Evolutionary conservation across 2,797 vertebrate species (phyloP), one percentile per base, ranked within the genome.

Genomic region (Acipenser oxyrinchus): DNA sequence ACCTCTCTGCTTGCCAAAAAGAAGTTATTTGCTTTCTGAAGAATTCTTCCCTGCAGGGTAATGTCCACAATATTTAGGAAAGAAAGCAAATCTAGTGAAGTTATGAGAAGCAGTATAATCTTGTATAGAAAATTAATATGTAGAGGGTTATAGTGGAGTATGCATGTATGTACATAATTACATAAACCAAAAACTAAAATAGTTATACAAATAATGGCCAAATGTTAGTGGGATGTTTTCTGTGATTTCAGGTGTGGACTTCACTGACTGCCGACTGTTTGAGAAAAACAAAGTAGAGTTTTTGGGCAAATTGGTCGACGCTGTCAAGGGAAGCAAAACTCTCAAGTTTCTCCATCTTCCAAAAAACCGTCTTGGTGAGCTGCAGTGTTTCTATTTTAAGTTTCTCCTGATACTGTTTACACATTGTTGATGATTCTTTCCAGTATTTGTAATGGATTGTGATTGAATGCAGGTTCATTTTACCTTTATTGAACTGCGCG

Each of bases 231-330:
- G 61, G 61, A 6, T 7, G 3, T 64, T 15, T 62, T 37, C 53
- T 62, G 71, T 62, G 76, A 74, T 74, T n/a, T 2, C 3, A 98
- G 95, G 94, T 78, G 82, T 97, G 68, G 84, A 74, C 0, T 86
- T 95, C 49, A 92, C 87, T 52, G 94, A 96, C 83, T 98, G 95
- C 63, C 91, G 93, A 9, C 89, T 98, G 63, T 91, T 96, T 67
- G 94, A 97, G 81, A 90, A 79, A 72, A 88, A 87, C 51, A 79
- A 76, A 1, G 52, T 82, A 37, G 86, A 88, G 60, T 86, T 89
- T 79, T 73, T 96, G 62, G 73, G 77, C 3, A 82, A 88, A 75
- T 84, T 98, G 75, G 90, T 93, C 68, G 79, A 70, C 7, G 81
- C 85, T 66, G 76, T 95, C 74, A 95, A 87, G 78, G 77, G 71